Evolutionary conservation across 2,888 invertebrate genomes (phyloP).

Genomic region (Oithona nana): DNA sequence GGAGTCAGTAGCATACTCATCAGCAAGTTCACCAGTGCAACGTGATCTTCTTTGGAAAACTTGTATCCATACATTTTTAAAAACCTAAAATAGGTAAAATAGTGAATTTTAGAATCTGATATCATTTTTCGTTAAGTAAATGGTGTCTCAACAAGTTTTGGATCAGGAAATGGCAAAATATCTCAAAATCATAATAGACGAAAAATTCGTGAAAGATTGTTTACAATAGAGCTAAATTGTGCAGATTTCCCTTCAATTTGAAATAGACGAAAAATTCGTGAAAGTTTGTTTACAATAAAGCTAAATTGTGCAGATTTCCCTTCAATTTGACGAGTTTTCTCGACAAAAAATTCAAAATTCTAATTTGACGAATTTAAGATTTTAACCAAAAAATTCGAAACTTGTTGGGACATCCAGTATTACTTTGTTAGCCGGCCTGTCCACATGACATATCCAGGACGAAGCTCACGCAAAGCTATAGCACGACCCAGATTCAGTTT

Average conservation of each 20-base stretch:
- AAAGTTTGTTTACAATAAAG: no score
- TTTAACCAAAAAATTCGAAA: no score
- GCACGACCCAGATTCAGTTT: neutral
- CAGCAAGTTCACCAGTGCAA: slow-evolving; percentile 45
- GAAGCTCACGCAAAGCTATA: neutral
- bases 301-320: no score
- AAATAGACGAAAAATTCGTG: no score
- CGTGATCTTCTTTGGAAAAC: slow-evolving; percentile 76
- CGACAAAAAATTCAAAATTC: neutral
- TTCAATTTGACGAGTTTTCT: neutral
- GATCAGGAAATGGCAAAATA: neutral
- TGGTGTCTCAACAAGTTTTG: no score
- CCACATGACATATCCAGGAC: neutral
- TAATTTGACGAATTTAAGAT: no score
- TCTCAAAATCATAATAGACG: neutral
- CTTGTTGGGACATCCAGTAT: neutral
- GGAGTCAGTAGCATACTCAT: slow-evolving; percentile 47
- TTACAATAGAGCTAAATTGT: neutral
- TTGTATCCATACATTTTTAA: slow-evolving; percentile 62
- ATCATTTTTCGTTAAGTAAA: no score
- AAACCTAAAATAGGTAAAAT: slow-evolving; percentile 38
- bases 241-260: no score
- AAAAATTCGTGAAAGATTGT: neutral
- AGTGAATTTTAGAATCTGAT: neutral
- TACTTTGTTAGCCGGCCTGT: neutral